Percentiles rank a stretch among this genome's conserved stretches.
These are phyloP conservation scores for Mesorhabditis spiculigera DNA, from an alignment of 2,888 invertebrate genomes.

Conservation along the genomic window DNA sequence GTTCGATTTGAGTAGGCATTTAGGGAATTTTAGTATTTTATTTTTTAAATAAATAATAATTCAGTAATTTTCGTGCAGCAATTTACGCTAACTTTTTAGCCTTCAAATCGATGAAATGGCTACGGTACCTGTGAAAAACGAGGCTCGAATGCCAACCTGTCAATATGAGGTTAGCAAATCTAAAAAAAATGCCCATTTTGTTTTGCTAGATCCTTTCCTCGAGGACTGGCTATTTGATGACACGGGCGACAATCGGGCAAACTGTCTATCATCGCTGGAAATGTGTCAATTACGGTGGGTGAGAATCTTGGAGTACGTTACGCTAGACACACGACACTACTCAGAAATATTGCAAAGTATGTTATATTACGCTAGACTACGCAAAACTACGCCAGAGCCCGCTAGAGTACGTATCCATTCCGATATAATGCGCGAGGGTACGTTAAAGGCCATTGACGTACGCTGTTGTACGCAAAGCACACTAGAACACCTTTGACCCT, in stretches of 20 bases:
- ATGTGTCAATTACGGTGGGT: constrained; percentile 1
- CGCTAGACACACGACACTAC: too few relatives aligned
- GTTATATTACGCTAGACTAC: too few relatives aligned
- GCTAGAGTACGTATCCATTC: too few relatives aligned
- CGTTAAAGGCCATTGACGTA: too few relatives aligned
- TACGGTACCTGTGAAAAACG: background rate
- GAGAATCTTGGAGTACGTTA: background rate
- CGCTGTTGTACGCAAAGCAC: too few relatives aligned
- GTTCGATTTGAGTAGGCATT: background rate
- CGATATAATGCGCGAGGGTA: too few relatives aligned
- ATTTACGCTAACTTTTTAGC: background rate
- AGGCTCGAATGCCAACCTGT: background rate
- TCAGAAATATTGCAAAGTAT: too few relatives aligned
- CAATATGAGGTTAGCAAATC: background rate
- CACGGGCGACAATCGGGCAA: background rate
- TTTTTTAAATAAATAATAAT: too few relatives aligned
- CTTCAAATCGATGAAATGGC: background rate
- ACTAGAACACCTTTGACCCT: too few relatives aligned
- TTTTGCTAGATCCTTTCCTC: constrained; percentile 1
- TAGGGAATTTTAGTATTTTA: background rate
- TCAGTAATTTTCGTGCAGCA: too few relatives aligned
- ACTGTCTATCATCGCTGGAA: background rate
- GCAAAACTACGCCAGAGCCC: too few relatives aligned
- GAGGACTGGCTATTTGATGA: background rate
- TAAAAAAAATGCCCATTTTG: background rate